Conservation (phyloP, 2,888 invertebrate genomes). For the Chrysomela aeneicollis region DNA sequence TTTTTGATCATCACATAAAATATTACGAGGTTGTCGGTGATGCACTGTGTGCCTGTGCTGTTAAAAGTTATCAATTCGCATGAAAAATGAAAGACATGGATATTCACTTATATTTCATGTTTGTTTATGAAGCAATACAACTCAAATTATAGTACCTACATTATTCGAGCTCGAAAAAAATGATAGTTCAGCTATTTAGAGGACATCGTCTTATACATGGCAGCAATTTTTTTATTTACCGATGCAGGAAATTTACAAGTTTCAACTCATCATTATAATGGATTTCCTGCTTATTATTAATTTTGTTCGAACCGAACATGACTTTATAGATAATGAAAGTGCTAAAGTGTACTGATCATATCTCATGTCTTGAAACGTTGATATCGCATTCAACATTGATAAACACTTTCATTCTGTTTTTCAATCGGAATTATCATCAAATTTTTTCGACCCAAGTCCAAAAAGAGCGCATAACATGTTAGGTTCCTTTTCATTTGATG, state of each 20-base stretch:
- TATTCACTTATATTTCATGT: background rate
- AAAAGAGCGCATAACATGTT: too few species aligned
- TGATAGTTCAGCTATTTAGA: conserved; percentile 1
- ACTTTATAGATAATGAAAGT: too few species aligned
- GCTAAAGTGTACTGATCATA: too few species aligned
- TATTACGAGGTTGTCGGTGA: too few species aligned
- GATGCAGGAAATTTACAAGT: background rate
- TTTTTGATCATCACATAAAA: too few species aligned
- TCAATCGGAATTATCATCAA: too few species aligned
- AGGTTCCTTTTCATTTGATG: too few species aligned
- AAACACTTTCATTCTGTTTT: too few species aligned
- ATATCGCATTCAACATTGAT: too few species aligned
- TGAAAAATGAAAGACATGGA: background rate
- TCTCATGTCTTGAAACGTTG: too few species aligned
- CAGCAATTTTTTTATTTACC: conserved; percentile 1
- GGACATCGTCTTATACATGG: background rate
- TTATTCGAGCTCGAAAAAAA: background rate
- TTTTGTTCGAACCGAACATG: background rate
- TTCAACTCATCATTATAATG: background rate
- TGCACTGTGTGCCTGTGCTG: too few species aligned
- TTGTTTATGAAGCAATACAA: background rate
- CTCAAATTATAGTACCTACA: background rate
- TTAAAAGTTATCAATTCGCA: background rate
- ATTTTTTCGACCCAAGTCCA: too few species aligned
- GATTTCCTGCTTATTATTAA: background rate